Percentiles rank a stretch among this genome's conserved stretches.
phyloP scores from a whole-genome alignment of 2,797 vertebrate genomes.

The Pipistrellus pipistrellus region DNA sequence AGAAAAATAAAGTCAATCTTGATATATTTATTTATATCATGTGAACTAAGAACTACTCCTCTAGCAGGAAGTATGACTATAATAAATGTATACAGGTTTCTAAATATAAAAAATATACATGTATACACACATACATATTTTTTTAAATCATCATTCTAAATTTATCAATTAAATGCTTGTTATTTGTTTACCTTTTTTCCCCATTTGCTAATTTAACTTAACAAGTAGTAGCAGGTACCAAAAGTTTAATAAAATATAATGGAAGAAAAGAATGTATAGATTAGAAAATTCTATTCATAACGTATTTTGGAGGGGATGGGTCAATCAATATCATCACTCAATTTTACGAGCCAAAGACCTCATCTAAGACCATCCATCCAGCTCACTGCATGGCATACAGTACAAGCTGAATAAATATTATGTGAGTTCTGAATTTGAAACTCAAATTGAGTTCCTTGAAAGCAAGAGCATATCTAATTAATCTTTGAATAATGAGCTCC shows the following conservation, averaged over 20 bases:
- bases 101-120: neutral
- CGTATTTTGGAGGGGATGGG: neutral
- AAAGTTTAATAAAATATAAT: slow-evolving; percentile 28
- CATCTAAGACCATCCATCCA: neutral
- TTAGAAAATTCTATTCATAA: slow-evolving; percentile 17
- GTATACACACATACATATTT: neutral
- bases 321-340: neutral
- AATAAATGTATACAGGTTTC: neutral
- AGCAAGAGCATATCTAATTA: neutral
- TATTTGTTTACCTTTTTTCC: neutral
- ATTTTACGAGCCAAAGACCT: neutral
- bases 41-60: neutral
- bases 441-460: neutral
- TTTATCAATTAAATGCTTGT: slow-evolving; percentile 19
- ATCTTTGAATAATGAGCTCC: neutral
- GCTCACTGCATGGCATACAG: neutral
- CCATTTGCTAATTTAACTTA: slow-evolving; percentile 36
- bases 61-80: neutral
- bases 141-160: neutral
- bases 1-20: neutral
- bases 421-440: slow-evolving; percentile 40
- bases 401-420: neutral
- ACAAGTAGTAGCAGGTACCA: neutral
- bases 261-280: neutral
- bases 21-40: neutral